Evolutionary conservation across 2,888 invertebrate genomes (phyloP).

Genomic region (Eretmocerus hayati): DNA sequence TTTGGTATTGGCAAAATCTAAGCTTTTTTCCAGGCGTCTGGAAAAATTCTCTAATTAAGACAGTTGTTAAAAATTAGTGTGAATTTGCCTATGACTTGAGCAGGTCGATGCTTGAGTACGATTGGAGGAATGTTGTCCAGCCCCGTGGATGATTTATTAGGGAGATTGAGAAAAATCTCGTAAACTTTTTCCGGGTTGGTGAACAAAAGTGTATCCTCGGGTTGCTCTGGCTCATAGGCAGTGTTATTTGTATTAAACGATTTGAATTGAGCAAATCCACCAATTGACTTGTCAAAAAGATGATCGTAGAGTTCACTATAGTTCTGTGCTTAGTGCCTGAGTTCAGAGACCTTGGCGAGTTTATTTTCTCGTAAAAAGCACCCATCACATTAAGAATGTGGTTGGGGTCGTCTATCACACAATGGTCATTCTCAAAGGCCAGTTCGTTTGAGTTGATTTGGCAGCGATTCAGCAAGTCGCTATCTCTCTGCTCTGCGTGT

Average conservation of each 20-base stretch:
- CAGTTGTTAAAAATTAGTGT: not conserved
- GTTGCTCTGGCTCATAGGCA: not conserved
- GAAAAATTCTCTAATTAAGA: not conserved
- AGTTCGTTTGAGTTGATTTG: not conserved
- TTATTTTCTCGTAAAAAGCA: not conserved
- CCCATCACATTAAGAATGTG: not conserved
- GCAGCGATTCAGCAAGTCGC: not conserved
- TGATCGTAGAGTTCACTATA: not conserved
- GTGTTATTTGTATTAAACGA: not conserved
- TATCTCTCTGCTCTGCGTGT: not conserved
- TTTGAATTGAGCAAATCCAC: not conserved
- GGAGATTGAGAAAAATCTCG: too few species aligned
- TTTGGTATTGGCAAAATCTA: not conserved
- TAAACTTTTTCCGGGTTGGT: not conserved
- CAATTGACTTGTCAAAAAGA: not conserved
- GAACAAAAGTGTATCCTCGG: not conserved
- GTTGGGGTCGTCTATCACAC: not conserved
- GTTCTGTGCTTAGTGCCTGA: not conserved
- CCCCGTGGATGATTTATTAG: not conserved
- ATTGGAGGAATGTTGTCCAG: not conserved
- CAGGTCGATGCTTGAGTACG: not conserved
- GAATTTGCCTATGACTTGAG: not conserved
- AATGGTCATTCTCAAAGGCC: not conserved
- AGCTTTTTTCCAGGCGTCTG: not conserved
- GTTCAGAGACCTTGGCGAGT: not conserved